phyloP scores from a whole-genome alignment of 2,888 invertebrate genomes.

The Nomada ruficornis region DNA sequence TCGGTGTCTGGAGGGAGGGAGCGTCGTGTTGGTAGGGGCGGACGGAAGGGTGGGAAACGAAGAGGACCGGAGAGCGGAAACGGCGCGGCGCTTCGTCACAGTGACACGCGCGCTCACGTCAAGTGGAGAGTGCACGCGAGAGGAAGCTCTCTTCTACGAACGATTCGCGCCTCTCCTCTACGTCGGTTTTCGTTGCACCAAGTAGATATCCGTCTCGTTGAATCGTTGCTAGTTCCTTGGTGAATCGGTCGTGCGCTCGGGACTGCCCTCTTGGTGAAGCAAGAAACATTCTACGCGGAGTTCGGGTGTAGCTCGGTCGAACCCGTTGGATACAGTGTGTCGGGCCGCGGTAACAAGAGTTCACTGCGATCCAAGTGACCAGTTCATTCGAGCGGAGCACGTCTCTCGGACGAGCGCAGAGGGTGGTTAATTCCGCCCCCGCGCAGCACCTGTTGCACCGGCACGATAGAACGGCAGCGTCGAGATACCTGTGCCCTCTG shows the following conservation, averaged over 20 bases:
- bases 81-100: slow-evolving; percentile 82
- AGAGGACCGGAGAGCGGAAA: slow-evolving; percentile 82
- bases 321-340: background rate
- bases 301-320: background rate
- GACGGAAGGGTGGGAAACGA: slow-evolving; percentile 35
- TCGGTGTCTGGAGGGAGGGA: slow-evolving; percentile 38
- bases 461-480: too few species aligned
- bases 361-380: background rate
- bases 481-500: too few species aligned
- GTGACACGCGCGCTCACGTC: slow-evolving; percentile 84
- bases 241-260: background rate
- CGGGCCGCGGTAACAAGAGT: background rate
- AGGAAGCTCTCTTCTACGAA: slow-evolving; percentile 58
- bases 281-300: too few species aligned
- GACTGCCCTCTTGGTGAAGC: too few species aligned
- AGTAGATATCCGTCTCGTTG: too few species aligned
- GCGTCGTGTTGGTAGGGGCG: slow-evolving; percentile 55
- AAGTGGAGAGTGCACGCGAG: slow-evolving; percentile 79
- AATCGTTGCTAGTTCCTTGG: background rate
- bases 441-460: slow-evolving; percentile 47
- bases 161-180: slow-evolving; percentile 40
- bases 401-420: too few species aligned
- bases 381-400: background rate
- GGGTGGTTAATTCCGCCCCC: slow-evolving; percentile 13
- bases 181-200: background rate